phyloP scores from a whole-genome alignment of 1,140 invertebrate genomes.

The Hycleus cichorii region DNA sequence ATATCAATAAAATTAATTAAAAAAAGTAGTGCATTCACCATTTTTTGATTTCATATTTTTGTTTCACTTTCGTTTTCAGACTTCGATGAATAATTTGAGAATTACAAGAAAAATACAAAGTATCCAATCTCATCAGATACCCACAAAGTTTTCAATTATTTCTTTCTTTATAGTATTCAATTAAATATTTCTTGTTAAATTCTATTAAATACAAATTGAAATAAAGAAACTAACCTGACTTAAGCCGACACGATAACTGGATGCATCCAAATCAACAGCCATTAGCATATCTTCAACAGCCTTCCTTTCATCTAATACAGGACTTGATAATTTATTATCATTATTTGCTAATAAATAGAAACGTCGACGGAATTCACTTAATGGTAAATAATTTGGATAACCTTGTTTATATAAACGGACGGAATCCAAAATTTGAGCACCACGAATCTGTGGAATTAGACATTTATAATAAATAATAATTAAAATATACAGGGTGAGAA shows the following conservation, averaged over 20 bases:
- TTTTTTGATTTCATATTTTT: no score
- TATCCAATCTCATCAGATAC: no score
- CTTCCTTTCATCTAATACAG: slow-evolving; percentile 54
- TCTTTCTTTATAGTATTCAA: no score
- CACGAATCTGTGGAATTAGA: slow-evolving; percentile 63
- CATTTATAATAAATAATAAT: not conserved
- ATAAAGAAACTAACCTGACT: slow-evolving; percentile 67
- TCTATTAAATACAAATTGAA: no score
- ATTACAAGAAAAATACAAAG: no score
- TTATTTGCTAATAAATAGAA: slow-evolving; percentile 61
- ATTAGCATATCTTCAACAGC: slow-evolving; percentile 74
- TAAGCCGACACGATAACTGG: slow-evolving; percentile 80
- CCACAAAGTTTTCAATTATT: no score
- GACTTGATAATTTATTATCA: slow-evolving; percentile 43
- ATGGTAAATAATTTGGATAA: slow-evolving; percentile 82
- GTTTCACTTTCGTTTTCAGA: no score
- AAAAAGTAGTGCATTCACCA: no score
- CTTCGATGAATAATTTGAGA: no score
- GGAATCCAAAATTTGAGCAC: slow-evolving; percentile 82
- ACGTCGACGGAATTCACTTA: slow-evolving; percentile 79
- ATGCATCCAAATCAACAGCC: slow-evolving; percentile 77
- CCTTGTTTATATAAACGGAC: slow-evolving; percentile 87
- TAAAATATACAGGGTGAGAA: not conserved
- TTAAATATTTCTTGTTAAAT: no score
- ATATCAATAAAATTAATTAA: no score